phyloP scores from a whole-genome alignment of 1,140 invertebrate genomes.

The Nasonia longicornis region DNA sequence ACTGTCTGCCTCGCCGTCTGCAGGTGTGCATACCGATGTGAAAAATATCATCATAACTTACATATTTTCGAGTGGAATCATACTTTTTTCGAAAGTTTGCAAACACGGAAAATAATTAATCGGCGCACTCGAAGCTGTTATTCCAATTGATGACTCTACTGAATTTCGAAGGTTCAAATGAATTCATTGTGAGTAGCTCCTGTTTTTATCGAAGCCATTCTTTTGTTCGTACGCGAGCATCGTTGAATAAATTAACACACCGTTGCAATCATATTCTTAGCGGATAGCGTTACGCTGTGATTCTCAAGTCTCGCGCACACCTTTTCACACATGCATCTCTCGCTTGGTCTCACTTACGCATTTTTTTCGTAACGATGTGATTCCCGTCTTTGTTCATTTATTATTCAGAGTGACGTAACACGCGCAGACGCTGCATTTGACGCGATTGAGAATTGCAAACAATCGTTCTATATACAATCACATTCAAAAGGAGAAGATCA shows the following conservation, averaged over 20 bases:
- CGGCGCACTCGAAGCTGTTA: neutral
- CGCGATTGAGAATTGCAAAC: too few relatives aligned
- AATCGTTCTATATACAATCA: too few relatives aligned
- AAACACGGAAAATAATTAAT: neutral
- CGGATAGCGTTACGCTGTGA: too few relatives aligned
- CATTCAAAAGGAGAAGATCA: too few relatives aligned
- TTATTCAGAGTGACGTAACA: too few relatives aligned
- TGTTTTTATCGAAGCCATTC: neutral
- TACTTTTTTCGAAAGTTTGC: neutral
- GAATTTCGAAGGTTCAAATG: neutral
- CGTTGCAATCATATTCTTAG: neutral
- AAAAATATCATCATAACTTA: neutral
- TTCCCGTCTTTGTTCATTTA: too few relatives aligned
- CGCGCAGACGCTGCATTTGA: too few relatives aligned
- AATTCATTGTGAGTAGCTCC: neutral
- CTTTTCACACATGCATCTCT: neutral
- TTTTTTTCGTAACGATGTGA: too few relatives aligned
- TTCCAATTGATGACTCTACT: neutral
- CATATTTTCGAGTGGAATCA: neutral
- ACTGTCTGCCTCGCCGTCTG: neutral
- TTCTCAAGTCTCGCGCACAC: too few relatives aligned
- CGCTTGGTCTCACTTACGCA: too few relatives aligned
- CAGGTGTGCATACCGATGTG: too few relatives aligned
- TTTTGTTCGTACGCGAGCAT: neutral
- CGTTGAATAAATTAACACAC: neutral